Evolutionary conservation across 2,113 vertebrate genomes (phyloP), one percentile per base, ranked within the genome.

Genomic region (Notothenia rossii): DNA sequence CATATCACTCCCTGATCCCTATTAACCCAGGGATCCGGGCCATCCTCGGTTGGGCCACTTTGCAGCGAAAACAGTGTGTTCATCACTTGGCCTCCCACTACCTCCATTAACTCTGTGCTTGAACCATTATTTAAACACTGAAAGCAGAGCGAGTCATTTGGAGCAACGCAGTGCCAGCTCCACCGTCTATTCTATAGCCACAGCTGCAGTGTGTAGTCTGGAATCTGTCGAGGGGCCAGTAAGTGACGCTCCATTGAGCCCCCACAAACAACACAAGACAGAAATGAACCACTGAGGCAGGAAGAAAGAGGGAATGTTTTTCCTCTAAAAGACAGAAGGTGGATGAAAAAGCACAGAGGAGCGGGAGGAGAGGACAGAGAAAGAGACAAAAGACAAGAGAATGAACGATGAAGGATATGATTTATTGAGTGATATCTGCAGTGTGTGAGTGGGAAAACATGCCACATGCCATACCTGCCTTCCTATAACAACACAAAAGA

Each of bases 161-260:
- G 87, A 91, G 88, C 86, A 56, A 72, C 45, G 68, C 86, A 12
- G 83, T 75, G 89, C 86, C 90, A 82, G 86, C 87, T 67, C 85
- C 66, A 65, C 84, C 79, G 71, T 83, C 82, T 84, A 68, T 72
- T 83, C 83, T 89, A 74, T 69, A 75, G 89, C 84, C 87, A 25
- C 93, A 91, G 93, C 93, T 93, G 91, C 89, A 75, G 71, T 17
- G 84, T 71, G 79, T 80, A 79, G 88, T 91, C 86, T 94, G 89
- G 89, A 84, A 84, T 89, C 88, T 90, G 91, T 91, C 88, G 82
- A 88, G 90, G 91, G 93, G 91, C 90, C 86, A 84, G 86, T 90
- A 87, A 93, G 93, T 67, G 86, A 90, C 81, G 93, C 89, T 94
- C 89, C 91, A 88, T 86, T 92, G 93, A 91, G 87, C 87, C 88